Conservation (phyloP, 2,888 invertebrate species). For the Megalurothrips usitatus region DNA sequence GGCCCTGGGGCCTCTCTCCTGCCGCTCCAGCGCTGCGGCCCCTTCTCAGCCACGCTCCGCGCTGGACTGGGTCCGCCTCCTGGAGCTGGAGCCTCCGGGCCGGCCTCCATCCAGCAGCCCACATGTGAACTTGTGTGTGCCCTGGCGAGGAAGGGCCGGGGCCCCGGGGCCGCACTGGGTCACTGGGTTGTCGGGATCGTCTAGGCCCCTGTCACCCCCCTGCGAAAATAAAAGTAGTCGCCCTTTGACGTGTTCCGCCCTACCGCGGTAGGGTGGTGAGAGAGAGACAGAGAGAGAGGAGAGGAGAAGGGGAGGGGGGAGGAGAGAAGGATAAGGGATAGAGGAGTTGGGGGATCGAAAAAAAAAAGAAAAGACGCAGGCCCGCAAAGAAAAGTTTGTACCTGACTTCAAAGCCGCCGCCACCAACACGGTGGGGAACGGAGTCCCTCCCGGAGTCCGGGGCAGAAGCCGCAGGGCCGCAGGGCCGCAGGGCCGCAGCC, state of each 20-base stretch:
- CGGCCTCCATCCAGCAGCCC: too few species aligned
- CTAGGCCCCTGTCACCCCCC: background rate
- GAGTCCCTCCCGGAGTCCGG: background rate
- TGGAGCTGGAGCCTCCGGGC: too few species aligned
- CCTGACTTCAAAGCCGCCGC: background rate
- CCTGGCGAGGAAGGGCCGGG: too few species aligned
- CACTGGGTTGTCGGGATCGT: background rate
- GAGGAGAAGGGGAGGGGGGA: background rate
- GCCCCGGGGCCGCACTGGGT: background rate
- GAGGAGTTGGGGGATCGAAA: background rate
- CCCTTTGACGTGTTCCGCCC: background rate
- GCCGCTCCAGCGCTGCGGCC: too few species aligned
- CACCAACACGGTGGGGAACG: background rate
- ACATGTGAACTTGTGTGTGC: too few species aligned
- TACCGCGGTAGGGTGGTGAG: background rate
- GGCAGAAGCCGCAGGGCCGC: background rate
- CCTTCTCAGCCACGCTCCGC: too few species aligned
- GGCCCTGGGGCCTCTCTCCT: too few species aligned
- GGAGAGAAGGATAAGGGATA: background rate
- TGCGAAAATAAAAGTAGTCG: too few species aligned
- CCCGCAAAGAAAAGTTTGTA: background rate
- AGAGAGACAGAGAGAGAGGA: background rate
- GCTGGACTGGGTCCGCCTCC: too few species aligned
- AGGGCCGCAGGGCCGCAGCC: background rate
- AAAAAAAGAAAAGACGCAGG: background rate